Conservation (phyloP, 2,113 vertebrate species). For the Cinclus mexicanus region DNA sequence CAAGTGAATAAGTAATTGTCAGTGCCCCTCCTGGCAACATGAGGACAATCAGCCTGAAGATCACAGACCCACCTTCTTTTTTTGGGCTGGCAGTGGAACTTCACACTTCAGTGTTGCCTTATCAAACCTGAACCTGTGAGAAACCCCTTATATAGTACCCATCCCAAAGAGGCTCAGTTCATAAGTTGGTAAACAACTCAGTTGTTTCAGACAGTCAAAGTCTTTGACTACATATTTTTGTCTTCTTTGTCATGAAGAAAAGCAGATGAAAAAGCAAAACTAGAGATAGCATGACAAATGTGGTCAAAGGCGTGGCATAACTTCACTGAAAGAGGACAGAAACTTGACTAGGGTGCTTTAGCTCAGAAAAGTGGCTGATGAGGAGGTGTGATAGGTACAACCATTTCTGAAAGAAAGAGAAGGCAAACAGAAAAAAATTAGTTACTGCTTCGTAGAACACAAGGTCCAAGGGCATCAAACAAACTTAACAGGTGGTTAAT, state of each 20-base stretch:
- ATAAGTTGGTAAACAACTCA: background rate
- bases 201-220: background rate
- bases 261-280: background rate
- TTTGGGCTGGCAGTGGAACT: background rate
- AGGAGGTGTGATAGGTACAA: background rate
- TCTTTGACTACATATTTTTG: background rate
- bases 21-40: background rate
- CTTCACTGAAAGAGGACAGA: background rate
- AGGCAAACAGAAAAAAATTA: background rate
- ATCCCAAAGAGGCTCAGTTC: background rate
- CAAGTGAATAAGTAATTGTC: background rate
- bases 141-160: background rate
- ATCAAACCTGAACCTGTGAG: background rate
- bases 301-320: background rate
- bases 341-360: background rate
- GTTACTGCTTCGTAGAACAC: background rate
- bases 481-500: background rate
- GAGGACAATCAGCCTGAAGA: background rate
- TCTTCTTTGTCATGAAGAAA: background rate
- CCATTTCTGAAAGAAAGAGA: background rate
- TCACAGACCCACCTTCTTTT: background rate
- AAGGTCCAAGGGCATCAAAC: background rate
- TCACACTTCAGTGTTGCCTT: background rate
- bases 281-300: background rate
- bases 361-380: background rate